These are phyloP conservation scores for Pteromalus puparum DNA, from an alignment of 1,140 invertebrate genomes.

Conservation along the genomic window DNA sequence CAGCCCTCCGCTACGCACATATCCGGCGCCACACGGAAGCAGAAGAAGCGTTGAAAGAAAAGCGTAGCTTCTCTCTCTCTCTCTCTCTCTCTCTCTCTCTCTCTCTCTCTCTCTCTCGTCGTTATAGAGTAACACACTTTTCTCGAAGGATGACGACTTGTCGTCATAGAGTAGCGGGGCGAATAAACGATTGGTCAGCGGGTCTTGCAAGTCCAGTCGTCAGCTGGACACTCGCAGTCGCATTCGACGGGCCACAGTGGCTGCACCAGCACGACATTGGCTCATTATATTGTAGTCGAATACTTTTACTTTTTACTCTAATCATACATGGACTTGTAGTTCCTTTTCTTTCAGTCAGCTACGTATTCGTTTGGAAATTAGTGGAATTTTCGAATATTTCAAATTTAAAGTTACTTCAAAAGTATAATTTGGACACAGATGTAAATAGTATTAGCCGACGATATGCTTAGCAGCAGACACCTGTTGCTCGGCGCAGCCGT, in stretches of 20 bases:
- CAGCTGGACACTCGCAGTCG: background rate
- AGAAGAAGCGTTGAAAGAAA: constrained; percentile 50
- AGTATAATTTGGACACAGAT: background rate
- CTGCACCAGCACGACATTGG: constrained; percentile 37
- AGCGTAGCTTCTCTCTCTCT: background rate
- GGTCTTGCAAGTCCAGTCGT: constrained; percentile 62
- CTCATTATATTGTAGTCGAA: no score
- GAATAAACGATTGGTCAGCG: constrained; percentile 64
- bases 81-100: no score
- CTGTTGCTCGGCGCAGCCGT: constrained; percentile 22
- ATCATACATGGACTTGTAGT: no score
- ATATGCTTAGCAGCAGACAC: background rate
- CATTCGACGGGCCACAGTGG: constrained; percentile 45
- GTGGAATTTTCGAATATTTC: background rate
- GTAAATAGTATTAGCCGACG: background rate
- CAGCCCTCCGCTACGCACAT: background rate
- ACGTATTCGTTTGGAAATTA: background rate
- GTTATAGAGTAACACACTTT: constrained; percentile 28
- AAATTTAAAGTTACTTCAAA: background rate
- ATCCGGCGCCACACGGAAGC: constrained; percentile 43
- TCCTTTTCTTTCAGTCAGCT: background rate
- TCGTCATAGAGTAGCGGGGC: constrained; percentile 51
- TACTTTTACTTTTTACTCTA: no score
- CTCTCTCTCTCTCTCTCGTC: no score
- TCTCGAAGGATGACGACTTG: constrained; percentile 65